Conservation (phyloP, 64 coral and sea anemone species). For the Porites australiensis region DNA sequence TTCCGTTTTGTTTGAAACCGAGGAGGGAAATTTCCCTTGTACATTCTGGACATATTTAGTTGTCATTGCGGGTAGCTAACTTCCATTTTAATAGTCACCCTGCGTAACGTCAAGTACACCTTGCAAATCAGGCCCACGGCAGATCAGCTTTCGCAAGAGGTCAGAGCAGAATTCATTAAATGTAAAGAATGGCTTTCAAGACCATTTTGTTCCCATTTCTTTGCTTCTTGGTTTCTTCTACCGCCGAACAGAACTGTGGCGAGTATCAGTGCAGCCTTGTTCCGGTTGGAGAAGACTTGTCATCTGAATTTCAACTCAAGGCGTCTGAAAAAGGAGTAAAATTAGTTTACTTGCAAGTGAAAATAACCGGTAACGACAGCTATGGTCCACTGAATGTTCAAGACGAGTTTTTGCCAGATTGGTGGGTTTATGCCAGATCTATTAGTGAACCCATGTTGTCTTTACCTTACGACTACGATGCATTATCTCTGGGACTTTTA, state of each 20-base stretch:
- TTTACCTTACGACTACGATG: background rate
- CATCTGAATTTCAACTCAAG: background rate
- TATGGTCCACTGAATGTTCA: background rate
- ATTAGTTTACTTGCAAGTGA: background rate
- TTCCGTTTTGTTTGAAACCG: too few relatives aligned
- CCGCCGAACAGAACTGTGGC: background rate
- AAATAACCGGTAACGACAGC: background rate
- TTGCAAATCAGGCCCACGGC: too few relatives aligned
- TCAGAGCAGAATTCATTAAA: too few relatives aligned
- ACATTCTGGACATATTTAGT: too few relatives aligned
- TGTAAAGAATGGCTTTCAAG: too few relatives aligned
- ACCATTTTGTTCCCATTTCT: background rate
- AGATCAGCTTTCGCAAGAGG: too few relatives aligned
- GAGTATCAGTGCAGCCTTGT: background rate
- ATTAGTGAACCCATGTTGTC: conserved; percentile 3
- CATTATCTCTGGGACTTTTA: background rate
- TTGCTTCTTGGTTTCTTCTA: background rate
- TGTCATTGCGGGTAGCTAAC: too few relatives aligned
- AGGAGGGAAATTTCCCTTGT: too few relatives aligned
- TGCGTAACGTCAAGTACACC: too few relatives aligned
- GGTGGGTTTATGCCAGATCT: background rate
- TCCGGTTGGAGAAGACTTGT: background rate
- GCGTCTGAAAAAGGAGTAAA: background rate
- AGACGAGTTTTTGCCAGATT: background rate
- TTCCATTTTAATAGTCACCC: too few relatives aligned